These are phyloP conservation scores for Arctia plantaginis DNA, from an alignment of 2,888 invertebrate species.

Conservation along the genomic window DNA sequence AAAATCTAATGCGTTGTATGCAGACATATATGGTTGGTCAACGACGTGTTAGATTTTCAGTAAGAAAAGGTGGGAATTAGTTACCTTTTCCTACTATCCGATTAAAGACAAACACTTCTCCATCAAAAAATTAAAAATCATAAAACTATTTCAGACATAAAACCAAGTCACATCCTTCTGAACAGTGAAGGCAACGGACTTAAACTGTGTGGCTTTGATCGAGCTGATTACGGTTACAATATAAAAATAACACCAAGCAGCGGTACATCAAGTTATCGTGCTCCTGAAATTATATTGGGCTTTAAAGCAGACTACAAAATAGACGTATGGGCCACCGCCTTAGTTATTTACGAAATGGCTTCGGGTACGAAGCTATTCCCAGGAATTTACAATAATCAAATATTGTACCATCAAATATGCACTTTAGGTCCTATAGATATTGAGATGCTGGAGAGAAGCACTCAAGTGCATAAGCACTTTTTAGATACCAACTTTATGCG, in stretches of 20 bases:
- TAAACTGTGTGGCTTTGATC: slow-evolving; percentile 74
- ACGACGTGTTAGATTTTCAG: no score
- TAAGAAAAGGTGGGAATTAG: no score
- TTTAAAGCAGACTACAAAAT: slow-evolving; percentile 58
- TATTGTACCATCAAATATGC: slow-evolving; percentile 65
- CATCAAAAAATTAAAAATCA: neutral
- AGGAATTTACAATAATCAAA: slow-evolving; percentile 58
- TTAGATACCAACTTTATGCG: slow-evolving; percentile 49
- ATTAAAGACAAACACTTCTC: neutral
- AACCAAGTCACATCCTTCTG: slow-evolving; percentile 69
- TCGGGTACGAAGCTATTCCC: slow-evolving; percentile 58
- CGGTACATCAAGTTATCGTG: slow-evolving; percentile 62
- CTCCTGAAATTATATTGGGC: slow-evolving; percentile 74
- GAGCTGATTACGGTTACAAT: slow-evolving; percentile 42
- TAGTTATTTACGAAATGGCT: slow-evolving; percentile 71
- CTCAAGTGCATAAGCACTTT: slow-evolving; percentile 53
- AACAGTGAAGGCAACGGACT: slow-evolving; percentile 53
- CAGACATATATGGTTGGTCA: neutral
- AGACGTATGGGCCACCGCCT: slow-evolving; percentile 72
- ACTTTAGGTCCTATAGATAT: slow-evolving; percentile 58
- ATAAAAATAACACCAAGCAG: slow-evolving; percentile 41
- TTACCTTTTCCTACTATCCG: no score
- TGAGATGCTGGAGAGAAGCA: slow-evolving; percentile 58
- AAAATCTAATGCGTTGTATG: neutral
- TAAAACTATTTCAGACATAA: slow-evolving; percentile 63